Conservation (phyloP, 2,888 invertebrate species). For the Baccha elongata region DNA sequence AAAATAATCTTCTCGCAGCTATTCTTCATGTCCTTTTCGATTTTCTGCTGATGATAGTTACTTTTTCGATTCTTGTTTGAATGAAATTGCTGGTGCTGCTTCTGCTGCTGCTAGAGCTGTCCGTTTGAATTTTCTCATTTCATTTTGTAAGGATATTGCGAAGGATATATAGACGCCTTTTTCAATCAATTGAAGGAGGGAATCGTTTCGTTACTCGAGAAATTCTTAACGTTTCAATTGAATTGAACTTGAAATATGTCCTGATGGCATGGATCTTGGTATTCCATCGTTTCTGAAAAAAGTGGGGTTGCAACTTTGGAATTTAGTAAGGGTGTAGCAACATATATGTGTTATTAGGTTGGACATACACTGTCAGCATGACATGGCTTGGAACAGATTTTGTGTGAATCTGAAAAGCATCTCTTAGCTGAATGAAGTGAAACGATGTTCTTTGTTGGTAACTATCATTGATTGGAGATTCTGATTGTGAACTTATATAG, state of each 20-base stretch:
- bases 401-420: slow-evolving; percentile 39
- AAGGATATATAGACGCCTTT: slow-evolving; percentile 63
- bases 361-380: slow-evolving; percentile 39
- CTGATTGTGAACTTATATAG: slow-evolving; percentile 4
- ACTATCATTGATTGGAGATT: slow-evolving; percentile 39
- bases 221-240: slow-evolving; percentile 70
- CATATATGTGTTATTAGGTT: slow-evolving; percentile 52
- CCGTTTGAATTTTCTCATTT: slow-evolving; percentile 61
- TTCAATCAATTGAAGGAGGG: slow-evolving; percentile 69
- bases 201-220: slow-evolving; percentile 55
- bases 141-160: slow-evolving; percentile 28
- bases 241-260: slow-evolving; percentile 64
- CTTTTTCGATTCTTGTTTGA: slow-evolving; percentile 73
- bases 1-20: slow-evolving; percentile 70
- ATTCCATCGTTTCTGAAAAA: slow-evolving; percentile 4
- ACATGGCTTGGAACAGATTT: slow-evolving; percentile 35
- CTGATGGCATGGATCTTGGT: slow-evolving; percentile 23
- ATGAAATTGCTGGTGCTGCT: slow-evolving; percentile 64
- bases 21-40: slow-evolving; percentile 73
- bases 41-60: slow-evolving; percentile 74
- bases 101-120: slow-evolving; percentile 61
- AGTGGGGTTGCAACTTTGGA: not conserved
- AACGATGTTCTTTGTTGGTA: slow-evolving; percentile 49
- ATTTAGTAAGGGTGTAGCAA: not conserved
- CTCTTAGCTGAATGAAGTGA: slow-evolving; percentile 40